Evolutionary conservation across 2,113 vertebrate genomes (phyloP).

Genomic region (Deroptyus accipitrinus): DNA sequence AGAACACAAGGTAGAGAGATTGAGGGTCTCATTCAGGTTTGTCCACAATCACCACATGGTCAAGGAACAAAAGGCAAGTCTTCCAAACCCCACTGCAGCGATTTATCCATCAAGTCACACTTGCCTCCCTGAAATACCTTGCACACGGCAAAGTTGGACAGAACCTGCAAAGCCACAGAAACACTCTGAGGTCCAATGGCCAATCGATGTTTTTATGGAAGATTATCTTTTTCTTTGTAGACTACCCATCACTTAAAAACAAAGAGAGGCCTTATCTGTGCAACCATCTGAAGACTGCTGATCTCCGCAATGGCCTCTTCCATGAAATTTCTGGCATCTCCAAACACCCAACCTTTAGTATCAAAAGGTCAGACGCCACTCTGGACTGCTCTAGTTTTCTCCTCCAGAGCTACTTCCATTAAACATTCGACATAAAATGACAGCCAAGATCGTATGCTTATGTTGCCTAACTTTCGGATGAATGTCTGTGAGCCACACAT

Average conservation of each 20-base stretch:
- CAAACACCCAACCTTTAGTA: not conserved
- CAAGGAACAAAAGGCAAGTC: not conserved
- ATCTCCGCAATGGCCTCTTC: not conserved
- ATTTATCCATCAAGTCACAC: not conserved
- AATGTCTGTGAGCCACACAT: not conserved
- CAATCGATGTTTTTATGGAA: not conserved
- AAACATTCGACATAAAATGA: not conserved
- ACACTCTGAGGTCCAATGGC: not conserved
- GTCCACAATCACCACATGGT: not conserved
- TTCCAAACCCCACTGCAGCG: not conserved
- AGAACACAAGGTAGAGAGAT: not conserved
- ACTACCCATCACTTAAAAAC: not conserved
- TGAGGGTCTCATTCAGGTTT: not conserved
- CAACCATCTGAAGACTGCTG: not conserved
- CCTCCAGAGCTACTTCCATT: not conserved
- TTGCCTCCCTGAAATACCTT: not conserved
- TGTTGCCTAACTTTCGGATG: not conserved
- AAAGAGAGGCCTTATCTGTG: not conserved
- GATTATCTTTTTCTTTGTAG: not conserved
- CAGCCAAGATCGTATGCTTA: not conserved
- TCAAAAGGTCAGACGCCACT: not conserved
- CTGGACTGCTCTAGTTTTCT: not conserved
- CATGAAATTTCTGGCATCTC: not conserved
- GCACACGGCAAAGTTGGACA: not conserved
- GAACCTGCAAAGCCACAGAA: not conserved